These are phyloP conservation scores for Anneissia japonica DNA, from an alignment of 35 echinoderm and acorn worm species.

Conservation along the genomic window DNA sequence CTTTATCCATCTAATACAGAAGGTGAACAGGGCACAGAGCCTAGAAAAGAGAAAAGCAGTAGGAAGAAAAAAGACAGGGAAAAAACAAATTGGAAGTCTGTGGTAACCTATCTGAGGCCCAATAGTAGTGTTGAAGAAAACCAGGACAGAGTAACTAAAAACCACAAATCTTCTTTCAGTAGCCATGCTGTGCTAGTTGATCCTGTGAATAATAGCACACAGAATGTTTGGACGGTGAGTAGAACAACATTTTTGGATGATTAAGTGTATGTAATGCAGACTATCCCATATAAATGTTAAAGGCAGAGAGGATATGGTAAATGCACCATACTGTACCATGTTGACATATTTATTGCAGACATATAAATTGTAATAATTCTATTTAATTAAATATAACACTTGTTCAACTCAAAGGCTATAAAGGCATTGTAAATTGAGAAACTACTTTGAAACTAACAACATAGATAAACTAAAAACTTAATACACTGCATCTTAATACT, in stretches of 20 bases:
- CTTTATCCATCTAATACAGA: not conserved
- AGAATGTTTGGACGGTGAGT: slow-evolving; percentile 11
- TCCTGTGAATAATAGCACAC: not conserved
- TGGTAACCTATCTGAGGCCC: not conserved
- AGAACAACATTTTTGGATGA: not conserved
- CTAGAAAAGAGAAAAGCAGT: not conserved
- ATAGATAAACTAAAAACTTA: too few relatives aligned
- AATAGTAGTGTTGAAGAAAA: not conserved
- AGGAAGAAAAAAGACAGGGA: not conserved
- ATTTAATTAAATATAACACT: not conserved
- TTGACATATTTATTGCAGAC: not conserved
- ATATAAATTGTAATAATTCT: not conserved
- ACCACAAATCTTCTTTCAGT: not conserved
- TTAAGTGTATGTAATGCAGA: too few relatives aligned
- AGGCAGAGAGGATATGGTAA: not conserved
- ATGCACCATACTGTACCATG: not conserved
- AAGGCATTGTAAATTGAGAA: not conserved
- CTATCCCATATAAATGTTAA: not conserved
- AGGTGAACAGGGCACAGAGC: not conserved
- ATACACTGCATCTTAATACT: too few relatives aligned
- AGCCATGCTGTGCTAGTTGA: not conserved
- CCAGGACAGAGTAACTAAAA: not conserved
- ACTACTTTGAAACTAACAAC: too few relatives aligned
- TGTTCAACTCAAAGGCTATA: not conserved
- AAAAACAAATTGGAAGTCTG: not conserved